Evolutionary conservation across 2,888 invertebrate species (phyloP).

Genomic region (Agrochola lota): DNA sequence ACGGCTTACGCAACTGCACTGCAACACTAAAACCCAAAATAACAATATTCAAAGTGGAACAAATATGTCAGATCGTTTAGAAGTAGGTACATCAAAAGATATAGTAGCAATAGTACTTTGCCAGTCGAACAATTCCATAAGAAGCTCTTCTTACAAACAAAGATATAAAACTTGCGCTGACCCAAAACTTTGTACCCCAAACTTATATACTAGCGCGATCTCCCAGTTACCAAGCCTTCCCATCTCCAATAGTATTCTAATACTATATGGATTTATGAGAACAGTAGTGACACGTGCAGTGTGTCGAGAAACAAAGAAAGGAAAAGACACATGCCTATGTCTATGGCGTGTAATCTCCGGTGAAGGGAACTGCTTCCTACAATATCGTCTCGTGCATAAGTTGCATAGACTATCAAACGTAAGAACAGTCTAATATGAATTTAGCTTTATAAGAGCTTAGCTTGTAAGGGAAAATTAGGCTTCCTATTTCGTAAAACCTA

Average conservation of each 20-base stretch:
- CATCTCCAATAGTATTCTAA: slow-evolving; percentile 18
- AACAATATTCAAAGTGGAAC: neutral
- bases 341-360: slow-evolving; percentile 45
- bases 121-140: neutral
- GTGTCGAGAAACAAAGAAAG: slow-evolving; percentile 18
- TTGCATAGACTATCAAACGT: neutral
- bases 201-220: slow-evolving; percentile 14
- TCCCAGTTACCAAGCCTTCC: neutral
- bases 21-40: neutral
- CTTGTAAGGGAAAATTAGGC: neutral
- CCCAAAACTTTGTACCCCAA: slow-evolving; percentile 33
- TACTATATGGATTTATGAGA: neutral
- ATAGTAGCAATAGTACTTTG: neutral
- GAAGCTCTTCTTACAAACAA: neutral
- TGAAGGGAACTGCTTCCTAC: neutral
- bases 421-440: neutral
- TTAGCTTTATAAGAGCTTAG: neutral
- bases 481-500: neutral
- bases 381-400: neutral
- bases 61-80: neutral
- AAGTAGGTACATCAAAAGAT: neutral
- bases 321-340: slow-evolving; percentile 25
- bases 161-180: slow-evolving; percentile 23
- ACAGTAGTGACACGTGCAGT: slow-evolving; percentile 11
- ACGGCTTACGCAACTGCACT: neutral